A percentile compares a stretch with the other conserved stretches of the same genome.
Conservation (phyloP, 1,140 invertebrate species). For the Lerema accius region DNA sequence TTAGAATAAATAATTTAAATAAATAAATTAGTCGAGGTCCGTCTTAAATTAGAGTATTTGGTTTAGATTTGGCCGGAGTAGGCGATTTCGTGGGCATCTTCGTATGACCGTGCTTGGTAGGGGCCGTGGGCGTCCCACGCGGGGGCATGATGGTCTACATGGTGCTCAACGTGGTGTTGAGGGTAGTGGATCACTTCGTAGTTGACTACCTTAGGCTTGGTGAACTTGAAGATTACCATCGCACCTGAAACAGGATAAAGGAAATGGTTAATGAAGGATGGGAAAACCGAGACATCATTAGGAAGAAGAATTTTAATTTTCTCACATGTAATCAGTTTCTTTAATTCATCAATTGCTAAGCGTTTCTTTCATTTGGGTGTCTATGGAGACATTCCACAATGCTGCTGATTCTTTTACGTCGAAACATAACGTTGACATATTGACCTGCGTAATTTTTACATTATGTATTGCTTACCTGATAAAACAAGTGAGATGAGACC, state of each 20-base stretch:
- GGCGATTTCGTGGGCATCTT: conserved; percentile 86
- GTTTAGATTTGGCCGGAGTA: conserved; percentile 84
- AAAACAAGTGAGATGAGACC: conserved; percentile 92
- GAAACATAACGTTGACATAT: too few relatives aligned
- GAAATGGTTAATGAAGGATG: neutral
- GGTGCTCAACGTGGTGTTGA: conserved; percentile 89
- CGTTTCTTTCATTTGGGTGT: too few relatives aligned
- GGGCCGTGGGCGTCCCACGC: conserved; percentile 84
- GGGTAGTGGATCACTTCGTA: conserved; percentile 93
- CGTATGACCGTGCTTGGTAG: conserved; percentile 81
- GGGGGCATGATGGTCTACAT: conserved; percentile 81
- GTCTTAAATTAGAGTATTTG: conserved; percentile 56
- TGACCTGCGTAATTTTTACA: neutral
- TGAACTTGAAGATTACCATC: conserved; percentile 92
- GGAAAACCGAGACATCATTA: too few relatives aligned
- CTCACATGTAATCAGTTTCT: too few relatives aligned
- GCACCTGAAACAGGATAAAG: conserved; percentile 82
- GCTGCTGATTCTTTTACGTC: neutral
- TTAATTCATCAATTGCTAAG: too few relatives aligned
- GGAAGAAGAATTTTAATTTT: too few relatives aligned
- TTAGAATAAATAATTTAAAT: conserved; percentile 76
- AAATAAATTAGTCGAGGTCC: conserved; percentile 79
- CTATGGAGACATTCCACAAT: too few relatives aligned
- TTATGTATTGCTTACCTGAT: conserved; percentile 76
- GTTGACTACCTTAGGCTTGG: conserved; percentile 91